phyloP scores from a whole-genome alignment of 2,113 vertebrate species.

The Varanus salvator region DNA sequence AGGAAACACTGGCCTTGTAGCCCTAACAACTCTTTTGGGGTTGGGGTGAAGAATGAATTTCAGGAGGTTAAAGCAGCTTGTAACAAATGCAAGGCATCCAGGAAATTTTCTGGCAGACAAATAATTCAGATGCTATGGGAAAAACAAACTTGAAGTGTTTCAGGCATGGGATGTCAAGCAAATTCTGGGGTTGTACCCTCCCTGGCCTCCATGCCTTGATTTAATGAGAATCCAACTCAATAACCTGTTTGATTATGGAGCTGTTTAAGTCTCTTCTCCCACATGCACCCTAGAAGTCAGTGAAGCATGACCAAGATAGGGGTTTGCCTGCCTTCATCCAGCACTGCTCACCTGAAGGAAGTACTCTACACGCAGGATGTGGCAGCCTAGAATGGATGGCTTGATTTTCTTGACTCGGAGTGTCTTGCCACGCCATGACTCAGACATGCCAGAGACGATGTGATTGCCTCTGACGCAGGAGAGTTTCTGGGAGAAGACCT shows the following conservation, averaged over 20 bases:
- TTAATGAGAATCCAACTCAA: neutral
- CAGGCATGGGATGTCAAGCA: neutral
- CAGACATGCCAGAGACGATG: conserved; percentile 92
- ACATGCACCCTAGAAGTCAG: neutral
- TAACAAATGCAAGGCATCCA: neutral
- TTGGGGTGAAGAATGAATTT: neutral
- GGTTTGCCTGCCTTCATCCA: neutral
- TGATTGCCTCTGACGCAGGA: conserved; percentile 92
- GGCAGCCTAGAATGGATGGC: conserved; percentile 88
- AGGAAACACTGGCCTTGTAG: neutral
- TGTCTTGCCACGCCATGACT: conserved; percentile 88
- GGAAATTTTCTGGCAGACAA: neutral
- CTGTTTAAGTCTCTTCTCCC: neutral
- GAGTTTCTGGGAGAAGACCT: conserved; percentile 88
- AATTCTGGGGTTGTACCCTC: too few species aligned
- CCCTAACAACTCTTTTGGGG: neutral
- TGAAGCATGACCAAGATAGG: neutral
- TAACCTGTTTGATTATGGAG: too few species aligned
- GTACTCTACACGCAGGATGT: conserved; percentile 91
- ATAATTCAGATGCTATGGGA: too few species aligned
- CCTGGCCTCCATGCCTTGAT: neutral
- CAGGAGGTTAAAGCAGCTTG: neutral
- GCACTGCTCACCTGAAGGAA: conserved; percentile 84
- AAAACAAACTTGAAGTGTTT: neutral
- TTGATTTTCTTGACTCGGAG: conserved; percentile 86